These are phyloP conservation scores for Clamator glandarius DNA, from an alignment of 2,797 vertebrate species.

Conservation along the genomic window DNA sequence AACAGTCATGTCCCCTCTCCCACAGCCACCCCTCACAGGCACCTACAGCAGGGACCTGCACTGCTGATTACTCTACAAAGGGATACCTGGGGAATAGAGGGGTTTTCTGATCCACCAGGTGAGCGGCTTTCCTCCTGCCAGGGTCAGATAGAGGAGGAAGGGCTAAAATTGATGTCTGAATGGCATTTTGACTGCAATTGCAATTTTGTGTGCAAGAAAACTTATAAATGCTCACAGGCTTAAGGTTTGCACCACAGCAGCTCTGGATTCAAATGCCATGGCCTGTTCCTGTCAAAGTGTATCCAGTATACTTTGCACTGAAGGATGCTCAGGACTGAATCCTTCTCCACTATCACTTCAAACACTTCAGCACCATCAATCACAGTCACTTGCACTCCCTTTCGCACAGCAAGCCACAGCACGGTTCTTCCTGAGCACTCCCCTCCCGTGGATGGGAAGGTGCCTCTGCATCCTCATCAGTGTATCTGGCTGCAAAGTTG, in stretches of 20 bases:
- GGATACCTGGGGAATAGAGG: background rate
- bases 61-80: background rate
- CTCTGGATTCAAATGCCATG: background rate
- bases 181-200: background rate
- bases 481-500: rapidly evolving
- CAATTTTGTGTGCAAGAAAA: background rate
- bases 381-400: rapidly evolving
- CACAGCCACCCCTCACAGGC: background rate
- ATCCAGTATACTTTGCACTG: rapidly evolving
- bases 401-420: background rate
- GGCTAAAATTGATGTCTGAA: background rate
- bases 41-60: rapidly evolving
- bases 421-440: background rate
- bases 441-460: rapidly evolving
- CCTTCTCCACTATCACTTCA: background rate
- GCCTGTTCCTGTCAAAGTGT: rapidly evolving
- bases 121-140: background rate
- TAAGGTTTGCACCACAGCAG: background rate
- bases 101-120: background rate
- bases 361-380: background rate
- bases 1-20: background rate
- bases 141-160: background rate
- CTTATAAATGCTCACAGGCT: background rate
- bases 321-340: background rate
- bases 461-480: background rate